These are phyloP conservation scores for Natator depressus DNA, from an alignment of 2,113 vertebrate species.

Conservation along the genomic window DNA sequence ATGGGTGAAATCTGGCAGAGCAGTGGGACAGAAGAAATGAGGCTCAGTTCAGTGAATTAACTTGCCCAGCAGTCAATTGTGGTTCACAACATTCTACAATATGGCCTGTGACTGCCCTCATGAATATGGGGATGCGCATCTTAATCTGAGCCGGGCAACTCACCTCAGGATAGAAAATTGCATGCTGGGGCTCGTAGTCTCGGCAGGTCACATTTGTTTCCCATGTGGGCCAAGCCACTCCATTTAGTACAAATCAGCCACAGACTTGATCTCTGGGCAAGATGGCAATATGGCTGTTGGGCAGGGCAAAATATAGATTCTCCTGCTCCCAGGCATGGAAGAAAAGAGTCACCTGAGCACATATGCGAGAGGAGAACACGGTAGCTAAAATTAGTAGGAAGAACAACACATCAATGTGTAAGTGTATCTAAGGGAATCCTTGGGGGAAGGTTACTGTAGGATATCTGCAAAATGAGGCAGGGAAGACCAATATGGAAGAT, in stretches of 20 bases:
- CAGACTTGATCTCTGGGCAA: background rate
- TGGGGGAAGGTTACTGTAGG: background rate
- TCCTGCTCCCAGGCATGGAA: background rate
- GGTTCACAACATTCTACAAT: background rate
- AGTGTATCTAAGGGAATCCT: background rate
- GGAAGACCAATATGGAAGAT: background rate
- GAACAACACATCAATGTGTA: background rate
- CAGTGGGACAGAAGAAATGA: background rate
- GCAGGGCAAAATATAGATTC: background rate
- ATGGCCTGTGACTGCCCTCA: background rate
- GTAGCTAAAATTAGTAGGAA: background rate
- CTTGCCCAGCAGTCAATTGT: background rate
- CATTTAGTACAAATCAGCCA: background rate
- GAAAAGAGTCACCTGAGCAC: background rate
- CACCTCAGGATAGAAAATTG: background rate
- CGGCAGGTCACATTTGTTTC: background rate
- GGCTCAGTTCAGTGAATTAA: background rate
- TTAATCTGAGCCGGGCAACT: background rate
- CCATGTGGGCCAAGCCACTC: background rate
- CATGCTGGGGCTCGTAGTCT: background rate
- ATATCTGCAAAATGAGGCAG: background rate
- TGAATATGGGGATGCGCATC: background rate
- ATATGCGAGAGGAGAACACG: accelerated
- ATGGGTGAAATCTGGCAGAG: background rate
- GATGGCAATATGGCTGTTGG: background rate